Conservation (phyloP, 2,797 vertebrate species). For the Pempheris klunzingeri region DNA sequence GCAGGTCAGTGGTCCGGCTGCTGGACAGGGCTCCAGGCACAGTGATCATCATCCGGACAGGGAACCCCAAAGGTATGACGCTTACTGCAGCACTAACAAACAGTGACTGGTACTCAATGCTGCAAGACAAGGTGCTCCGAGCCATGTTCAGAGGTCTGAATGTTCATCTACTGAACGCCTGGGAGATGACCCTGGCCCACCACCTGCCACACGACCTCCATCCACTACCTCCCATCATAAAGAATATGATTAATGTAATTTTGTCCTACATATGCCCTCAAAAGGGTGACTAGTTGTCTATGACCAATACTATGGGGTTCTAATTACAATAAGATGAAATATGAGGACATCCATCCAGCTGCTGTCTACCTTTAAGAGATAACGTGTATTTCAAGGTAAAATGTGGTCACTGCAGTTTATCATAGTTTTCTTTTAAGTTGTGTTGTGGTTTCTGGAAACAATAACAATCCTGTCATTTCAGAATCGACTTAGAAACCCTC, state of each 20-base stretch:
- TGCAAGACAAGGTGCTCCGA: slow-evolving; percentile 88
- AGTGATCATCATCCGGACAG: slow-evolving; percentile 87
- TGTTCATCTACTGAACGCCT: slow-evolving; percentile 91
- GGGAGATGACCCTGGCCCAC: slow-evolving; percentile 95
- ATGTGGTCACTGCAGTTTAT: too few relatives aligned
- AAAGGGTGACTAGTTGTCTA: too few relatives aligned
- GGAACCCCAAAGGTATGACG: slow-evolving; percentile 89
- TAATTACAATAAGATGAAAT: too few relatives aligned
- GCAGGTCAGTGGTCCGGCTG: slow-evolving; percentile 46
- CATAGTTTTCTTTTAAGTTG: too few relatives aligned
- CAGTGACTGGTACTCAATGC: slow-evolving; percentile 94
- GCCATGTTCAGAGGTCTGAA: slow-evolving; percentile 90
- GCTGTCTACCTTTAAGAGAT: too few relatives aligned
- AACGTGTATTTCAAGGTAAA: too few relatives aligned
- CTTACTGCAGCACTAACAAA: slow-evolving; percentile 89
- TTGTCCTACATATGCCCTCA: slow-evolving; percentile 89
- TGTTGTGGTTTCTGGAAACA: too few relatives aligned
- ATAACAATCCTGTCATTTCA: too few relatives aligned
- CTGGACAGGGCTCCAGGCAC: slow-evolving; percentile 91
- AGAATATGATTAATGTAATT: slow-evolving; percentile 91
- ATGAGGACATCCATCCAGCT: too few relatives aligned
- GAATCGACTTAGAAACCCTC: too few relatives aligned
- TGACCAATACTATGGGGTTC: too few relatives aligned
- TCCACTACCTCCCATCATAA: slow-evolving; percentile 89
- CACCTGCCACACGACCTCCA: slow-evolving; percentile 91